phyloP scores from a whole-genome alignment of 2,797 vertebrate genomes.

The Borostomias antarcticus region DNA sequence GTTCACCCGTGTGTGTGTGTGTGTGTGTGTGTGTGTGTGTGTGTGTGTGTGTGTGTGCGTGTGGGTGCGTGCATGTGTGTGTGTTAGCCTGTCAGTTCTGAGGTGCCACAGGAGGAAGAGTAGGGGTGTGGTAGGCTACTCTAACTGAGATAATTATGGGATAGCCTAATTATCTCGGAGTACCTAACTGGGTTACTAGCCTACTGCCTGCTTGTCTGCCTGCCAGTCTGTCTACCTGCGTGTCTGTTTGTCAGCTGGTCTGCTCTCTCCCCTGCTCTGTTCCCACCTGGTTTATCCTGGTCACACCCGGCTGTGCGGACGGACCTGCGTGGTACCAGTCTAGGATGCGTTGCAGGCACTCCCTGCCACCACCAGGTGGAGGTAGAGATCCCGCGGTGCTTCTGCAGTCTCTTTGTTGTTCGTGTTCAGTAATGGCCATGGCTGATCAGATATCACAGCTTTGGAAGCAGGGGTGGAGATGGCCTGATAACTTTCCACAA shows the following conservation, averaged over 20 bases:
- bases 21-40: neutral
- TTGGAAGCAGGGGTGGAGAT: slow-evolving; percentile 16
- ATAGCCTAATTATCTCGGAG: no score
- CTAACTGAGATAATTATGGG: no score
- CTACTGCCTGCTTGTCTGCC: no score
- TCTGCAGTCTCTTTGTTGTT: no score
- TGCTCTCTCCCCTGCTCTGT: no score
- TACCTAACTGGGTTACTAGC: no score
- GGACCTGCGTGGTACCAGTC: slow-evolving; percentile 11
- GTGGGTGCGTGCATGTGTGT: neutral
- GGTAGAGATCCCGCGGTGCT: neutral
- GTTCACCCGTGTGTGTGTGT: neutral
- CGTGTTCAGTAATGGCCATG: slow-evolving; percentile 16
- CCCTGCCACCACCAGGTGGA: slow-evolving; percentile 24
- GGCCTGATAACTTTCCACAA: slow-evolving; percentile 16
- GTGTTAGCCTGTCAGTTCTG: neutral
- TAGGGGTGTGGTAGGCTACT: no score
- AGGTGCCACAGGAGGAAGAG: no score
- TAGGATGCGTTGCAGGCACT: slow-evolving; percentile 11
- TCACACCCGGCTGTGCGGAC: no score
- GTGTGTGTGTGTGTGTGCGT: neutral
- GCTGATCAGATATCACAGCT: slow-evolving; percentile 17
- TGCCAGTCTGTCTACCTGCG: no score
- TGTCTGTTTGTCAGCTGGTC: no score
- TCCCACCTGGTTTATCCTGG: no score